phyloP scores from a whole-genome alignment of 2,888 invertebrate species.

The Bellardia pandia region DNA sequence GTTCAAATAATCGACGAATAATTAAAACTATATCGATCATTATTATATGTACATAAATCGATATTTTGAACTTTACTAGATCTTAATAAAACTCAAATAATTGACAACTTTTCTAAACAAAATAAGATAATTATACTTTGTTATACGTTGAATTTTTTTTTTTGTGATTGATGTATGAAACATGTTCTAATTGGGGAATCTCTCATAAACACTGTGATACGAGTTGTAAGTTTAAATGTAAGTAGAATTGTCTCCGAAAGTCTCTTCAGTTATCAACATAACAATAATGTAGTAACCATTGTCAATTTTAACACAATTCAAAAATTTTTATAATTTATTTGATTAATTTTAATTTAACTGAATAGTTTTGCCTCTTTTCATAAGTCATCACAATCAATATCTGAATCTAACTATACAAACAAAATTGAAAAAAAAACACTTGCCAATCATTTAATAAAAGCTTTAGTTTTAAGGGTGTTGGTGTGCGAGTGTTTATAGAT shows the following conservation, averaged over 20 bases:
- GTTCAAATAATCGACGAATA: too few relatives aligned
- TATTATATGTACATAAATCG: too few relatives aligned
- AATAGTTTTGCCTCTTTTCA: not conserved
- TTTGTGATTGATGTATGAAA: too few relatives aligned
- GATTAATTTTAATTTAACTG: slow-evolving; percentile 7
- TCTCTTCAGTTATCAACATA: not conserved
- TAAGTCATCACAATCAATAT: slow-evolving; percentile 2
- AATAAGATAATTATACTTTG: too few relatives aligned
- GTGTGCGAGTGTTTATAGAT: not conserved
- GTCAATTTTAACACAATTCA: slow-evolving; percentile 7
- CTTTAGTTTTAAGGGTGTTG: not conserved
- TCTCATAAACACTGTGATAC: not conserved
- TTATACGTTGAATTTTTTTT: too few relatives aligned
- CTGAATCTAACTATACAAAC: not conserved
- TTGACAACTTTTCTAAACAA: too few relatives aligned
- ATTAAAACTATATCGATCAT: too few relatives aligned
- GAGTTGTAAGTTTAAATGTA: not conserved
- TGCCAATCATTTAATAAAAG: not conserved
- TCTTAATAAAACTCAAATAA: too few relatives aligned
- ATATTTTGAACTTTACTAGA: too few relatives aligned
- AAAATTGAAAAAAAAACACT: not conserved
- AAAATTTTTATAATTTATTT: not conserved
- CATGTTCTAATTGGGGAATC: not conserved
- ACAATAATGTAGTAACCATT: slow-evolving; percentile 16
- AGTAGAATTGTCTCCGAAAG: not conserved